A percentile compares a stretch with the other conserved stretches of the same genome.
Evolutionary conservation across 2,888 invertebrate species (phyloP).

Genomic region (Julus scanicus): DNA sequence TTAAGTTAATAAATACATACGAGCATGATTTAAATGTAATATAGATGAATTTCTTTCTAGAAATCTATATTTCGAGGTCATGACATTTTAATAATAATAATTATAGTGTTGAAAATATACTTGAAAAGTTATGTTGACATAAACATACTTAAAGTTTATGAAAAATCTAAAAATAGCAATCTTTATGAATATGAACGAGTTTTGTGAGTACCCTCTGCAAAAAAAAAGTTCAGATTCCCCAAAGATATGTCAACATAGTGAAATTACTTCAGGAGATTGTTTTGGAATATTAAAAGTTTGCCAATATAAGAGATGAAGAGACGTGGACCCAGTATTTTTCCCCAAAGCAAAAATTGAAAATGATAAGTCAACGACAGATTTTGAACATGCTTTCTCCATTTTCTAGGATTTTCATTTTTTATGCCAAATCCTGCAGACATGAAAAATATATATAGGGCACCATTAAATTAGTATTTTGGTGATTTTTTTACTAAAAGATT

Average conservation of each 20-base stretch:
- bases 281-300: neutral
- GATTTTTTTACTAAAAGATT: neutral
- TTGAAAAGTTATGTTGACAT: neutral
- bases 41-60: too few species aligned
- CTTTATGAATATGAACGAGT: neutral
- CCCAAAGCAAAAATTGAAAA: neutral
- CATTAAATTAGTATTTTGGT: neutral
- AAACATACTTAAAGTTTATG: neutral
- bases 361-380: neutral
- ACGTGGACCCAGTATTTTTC: neutral
- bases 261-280: neutral
- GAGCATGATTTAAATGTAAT: too few species aligned
- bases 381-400: neutral
- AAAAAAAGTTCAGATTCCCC: neutral
- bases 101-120: too few species aligned
- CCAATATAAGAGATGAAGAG: slow-evolving; percentile 6
- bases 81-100: too few species aligned
- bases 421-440: neutral
- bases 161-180: neutral
- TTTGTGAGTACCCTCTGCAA: neutral
- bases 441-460: neutral
- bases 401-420: neutral
- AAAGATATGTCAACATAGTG: neutral
- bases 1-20: neutral
- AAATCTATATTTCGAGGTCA: too few species aligned